Evolutionary conservation across 2,888 invertebrate genomes (phyloP).

Genomic region (Tachystola acroxantha): DNA sequence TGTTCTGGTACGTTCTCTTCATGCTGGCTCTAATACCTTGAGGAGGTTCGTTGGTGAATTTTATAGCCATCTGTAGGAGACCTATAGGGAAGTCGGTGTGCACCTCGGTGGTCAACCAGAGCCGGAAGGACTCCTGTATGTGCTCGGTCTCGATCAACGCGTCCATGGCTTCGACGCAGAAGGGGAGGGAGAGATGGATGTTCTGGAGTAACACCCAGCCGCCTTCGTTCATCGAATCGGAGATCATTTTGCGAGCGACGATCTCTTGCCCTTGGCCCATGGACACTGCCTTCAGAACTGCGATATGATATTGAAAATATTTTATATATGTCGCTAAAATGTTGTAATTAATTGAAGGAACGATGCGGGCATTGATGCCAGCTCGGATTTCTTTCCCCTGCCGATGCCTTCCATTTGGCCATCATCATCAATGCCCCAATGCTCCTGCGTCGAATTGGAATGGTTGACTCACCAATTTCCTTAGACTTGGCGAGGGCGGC

Average conservation of each 20-base stretch:
- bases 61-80: conserved; percentile 92
- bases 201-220: conserved; percentile 98
- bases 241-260: conserved; percentile 89
- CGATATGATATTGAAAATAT: too few species aligned
- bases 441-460: too few species aligned
- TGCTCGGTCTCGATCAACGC: conserved; percentile 90
- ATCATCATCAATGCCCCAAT: too few species aligned
- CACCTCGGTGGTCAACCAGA: conserved; percentile 97
- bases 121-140: conserved; percentile 89
- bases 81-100: conserved; percentile 96
- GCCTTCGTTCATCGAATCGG: conserved; percentile 87
- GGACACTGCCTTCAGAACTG: conserved; percentile 90
- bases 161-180: conserved; percentile 95
- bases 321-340: too few species aligned
- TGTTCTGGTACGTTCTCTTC: conserved; percentile 93
- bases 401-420: too few species aligned
- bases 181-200: conserved; percentile 96
- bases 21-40: conserved; percentile 95
- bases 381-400: too few species aligned
- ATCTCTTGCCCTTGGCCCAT: conserved; percentile 98
- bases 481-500: conserved; percentile 90
- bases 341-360: too few species aligned
- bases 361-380: too few species aligned
- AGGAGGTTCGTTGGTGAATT: conserved; percentile 98
- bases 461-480: conserved; percentile 89